Percentiles rank a stretch among this genome's conserved stretches.
Conservation (phyloP, 2,888 invertebrate species). For the Megamerina dolium region DNA sequence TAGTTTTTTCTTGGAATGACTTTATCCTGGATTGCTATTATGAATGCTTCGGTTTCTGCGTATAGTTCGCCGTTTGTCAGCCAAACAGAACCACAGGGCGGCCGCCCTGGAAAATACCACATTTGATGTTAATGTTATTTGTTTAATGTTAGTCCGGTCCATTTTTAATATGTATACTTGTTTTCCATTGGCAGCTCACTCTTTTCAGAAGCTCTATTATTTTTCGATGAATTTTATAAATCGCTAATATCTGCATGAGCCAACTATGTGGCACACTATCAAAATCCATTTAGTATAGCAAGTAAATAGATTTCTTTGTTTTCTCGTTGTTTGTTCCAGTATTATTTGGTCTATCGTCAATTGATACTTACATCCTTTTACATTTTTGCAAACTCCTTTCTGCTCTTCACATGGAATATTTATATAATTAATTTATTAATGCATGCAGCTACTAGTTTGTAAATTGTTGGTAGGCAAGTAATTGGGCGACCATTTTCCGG, state of each 20-base stretch:
- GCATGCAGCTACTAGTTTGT: background rate
- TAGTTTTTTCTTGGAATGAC: constrained; percentile 11
- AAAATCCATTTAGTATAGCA: background rate
- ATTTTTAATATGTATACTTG: too few relatives aligned
- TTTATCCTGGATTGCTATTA: constrained; percentile 5
- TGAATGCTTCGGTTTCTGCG: constrained; percentile 8
- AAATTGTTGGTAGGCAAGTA: background rate
- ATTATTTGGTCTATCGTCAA: background rate
- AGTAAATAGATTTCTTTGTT: background rate
- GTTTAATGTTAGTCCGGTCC: too few relatives aligned
- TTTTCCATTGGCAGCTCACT: too few relatives aligned
- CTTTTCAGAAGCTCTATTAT: too few relatives aligned
- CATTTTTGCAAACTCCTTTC: background rate
- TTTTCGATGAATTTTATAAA: too few relatives aligned
- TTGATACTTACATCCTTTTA: background rate
- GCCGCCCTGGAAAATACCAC: too few relatives aligned
- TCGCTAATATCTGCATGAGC: background rate
- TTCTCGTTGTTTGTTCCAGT: background rate
- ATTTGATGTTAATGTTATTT: too few relatives aligned
- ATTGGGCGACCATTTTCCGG: background rate
- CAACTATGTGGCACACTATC: background rate
- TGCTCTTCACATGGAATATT: background rate
- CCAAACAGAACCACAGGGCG: too few relatives aligned
- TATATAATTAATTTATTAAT: background rate
- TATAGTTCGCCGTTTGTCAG: constrained; percentile 6